phyloP scores from a whole-genome alignment of 2,888 invertebrate species.

The Xestia rhomboidea region DNA sequence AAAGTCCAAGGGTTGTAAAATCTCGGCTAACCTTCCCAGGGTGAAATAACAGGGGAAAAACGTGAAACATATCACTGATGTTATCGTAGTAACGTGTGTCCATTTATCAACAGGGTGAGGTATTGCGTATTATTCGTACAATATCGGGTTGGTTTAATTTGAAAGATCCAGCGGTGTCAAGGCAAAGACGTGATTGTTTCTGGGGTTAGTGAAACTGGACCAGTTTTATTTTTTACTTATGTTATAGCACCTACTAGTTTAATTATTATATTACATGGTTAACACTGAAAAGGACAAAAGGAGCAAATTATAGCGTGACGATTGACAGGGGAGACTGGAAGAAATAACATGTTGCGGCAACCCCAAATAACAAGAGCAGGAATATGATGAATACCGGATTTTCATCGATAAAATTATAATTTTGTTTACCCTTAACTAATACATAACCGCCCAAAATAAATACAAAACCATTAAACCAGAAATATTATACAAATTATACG shows the following conservation, averaged over 20 bases:
- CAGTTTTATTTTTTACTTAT: neutral
- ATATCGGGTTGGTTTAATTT: slow-evolving; percentile 66
- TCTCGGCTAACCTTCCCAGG: slow-evolving; percentile 35
- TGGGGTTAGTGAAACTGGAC: neutral
- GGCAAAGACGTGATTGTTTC: neutral
- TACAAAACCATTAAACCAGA: too few relatives aligned
- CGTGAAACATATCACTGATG: slow-evolving; percentile 74
- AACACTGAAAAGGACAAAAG: too few relatives aligned
- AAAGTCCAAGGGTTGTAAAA: slow-evolving; percentile 42
- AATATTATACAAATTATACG: too few relatives aligned
- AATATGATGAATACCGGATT: too few relatives aligned
- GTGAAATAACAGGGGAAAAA: slow-evolving; percentile 70
- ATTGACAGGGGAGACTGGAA: too few relatives aligned
- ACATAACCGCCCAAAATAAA: neutral
- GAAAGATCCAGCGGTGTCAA: slow-evolving; percentile 43
- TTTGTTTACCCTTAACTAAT: neutral
- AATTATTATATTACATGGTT: too few relatives aligned
- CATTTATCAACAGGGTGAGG: slow-evolving; percentile 80
- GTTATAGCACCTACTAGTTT: neutral
- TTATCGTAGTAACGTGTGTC: slow-evolving; percentile 77
- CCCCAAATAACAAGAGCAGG: too few relatives aligned
- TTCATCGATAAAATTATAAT: neutral
- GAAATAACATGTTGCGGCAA: too few relatives aligned
- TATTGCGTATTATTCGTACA: slow-evolving; percentile 79
- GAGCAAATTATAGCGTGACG: too few relatives aligned